Base-by-base conservation (phyloP, 2,888 invertebrate species). In the Drosophila multiciliata region DNA sequence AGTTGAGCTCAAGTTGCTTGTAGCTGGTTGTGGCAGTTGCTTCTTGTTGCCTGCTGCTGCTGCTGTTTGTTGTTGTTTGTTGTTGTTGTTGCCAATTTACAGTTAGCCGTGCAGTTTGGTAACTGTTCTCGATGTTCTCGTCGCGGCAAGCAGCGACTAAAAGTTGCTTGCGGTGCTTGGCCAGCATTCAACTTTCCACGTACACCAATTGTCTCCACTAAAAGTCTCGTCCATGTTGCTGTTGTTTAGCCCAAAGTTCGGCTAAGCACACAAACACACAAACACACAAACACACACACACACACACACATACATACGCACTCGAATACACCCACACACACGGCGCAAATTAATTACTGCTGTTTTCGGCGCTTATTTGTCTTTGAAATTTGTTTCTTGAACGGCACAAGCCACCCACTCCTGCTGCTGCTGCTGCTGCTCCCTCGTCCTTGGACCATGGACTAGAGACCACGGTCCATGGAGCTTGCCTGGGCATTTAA, bases 331-430 rank as follows among this genome's bases (percentile, higher is more conserved):
- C 54, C 52, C 48, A 49, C 79, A 89, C 75, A 88, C 80, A 57
- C 73, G 76, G 73, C 75, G 78, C 78, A 84, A 89, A 90, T 89
- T 89, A 89, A 90, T 91, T 89, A 83, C 85, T 89, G 82, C 82
- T 90, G 83, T 80, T 87, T 91, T 91, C 83, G 85, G 83, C 87
- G 83, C 85, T 90, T 90, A 91, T 91, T 89, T 89, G 91, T 91
- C 90, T 89, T 88, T 76, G 86, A 86, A 90, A 90, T 84, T 90
- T 89, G 86, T 88, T 90, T 85, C 84, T 78, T 78, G 78, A 83
- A 67, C 78, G 86, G 79, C 71, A 75, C 66, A 50, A 60, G 29
- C 6, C 29, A 29, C 29, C 29, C 6, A 29, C 26, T 64, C 59
- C 71, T 73, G 60, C 54, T 55, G 49, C 8, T 35, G 62, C 70